Conservation (phyloP, 2,113 vertebrate genomes). For the Neopipo cinnamomea region DNA sequence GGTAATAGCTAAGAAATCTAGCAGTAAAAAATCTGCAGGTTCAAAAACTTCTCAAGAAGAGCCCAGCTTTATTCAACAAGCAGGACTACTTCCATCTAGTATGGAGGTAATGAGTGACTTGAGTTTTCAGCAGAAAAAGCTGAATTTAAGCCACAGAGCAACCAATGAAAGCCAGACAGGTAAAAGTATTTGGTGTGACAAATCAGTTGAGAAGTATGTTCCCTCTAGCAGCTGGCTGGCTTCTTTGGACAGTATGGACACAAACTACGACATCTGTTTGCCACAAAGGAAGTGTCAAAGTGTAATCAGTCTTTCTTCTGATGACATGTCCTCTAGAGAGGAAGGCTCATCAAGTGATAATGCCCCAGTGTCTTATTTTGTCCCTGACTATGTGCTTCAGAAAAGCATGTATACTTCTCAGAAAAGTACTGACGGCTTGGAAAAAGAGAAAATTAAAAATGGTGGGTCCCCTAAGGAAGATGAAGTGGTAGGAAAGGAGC, state of each 20-base stretch:
- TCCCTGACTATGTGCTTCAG: constrained; percentile 66
- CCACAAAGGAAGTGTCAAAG: constrained; percentile 40
- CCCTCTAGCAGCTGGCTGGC: constrained; percentile 50
- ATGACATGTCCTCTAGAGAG: constrained; percentile 52
- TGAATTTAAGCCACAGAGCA: neutral
- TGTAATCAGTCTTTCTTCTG: constrained; percentile 64
- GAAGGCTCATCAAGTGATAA: constrained; percentile 59
- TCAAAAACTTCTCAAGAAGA: constrained; percentile 31
- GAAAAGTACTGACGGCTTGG: constrained; percentile 12
- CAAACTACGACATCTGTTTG: neutral
- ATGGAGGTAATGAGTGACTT: constrained; percentile 35
- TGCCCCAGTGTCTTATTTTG: constrained; percentile 52
- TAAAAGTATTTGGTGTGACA: constrained; percentile 48
- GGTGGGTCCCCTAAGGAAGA: constrained; percentile 51
- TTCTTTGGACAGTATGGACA: constrained; percentile 25
- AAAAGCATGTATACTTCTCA: constrained; percentile 55
- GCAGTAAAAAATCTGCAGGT: constrained; percentile 8
- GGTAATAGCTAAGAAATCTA: constrained; percentile 24
- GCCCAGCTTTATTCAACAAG: constrained; percentile 14
- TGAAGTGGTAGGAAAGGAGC: constrained; percentile 7
- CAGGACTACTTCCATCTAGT: constrained; percentile 15
- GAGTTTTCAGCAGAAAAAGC: constrained; percentile 46
- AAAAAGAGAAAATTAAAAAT: constrained; percentile 46
- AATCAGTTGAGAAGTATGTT: constrained; percentile 12
- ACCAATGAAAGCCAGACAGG: constrained; percentile 20